Evolutionary conservation across 2,113 vertebrate species (phyloP).

Genomic region (Lophius piscatorius): DNA sequence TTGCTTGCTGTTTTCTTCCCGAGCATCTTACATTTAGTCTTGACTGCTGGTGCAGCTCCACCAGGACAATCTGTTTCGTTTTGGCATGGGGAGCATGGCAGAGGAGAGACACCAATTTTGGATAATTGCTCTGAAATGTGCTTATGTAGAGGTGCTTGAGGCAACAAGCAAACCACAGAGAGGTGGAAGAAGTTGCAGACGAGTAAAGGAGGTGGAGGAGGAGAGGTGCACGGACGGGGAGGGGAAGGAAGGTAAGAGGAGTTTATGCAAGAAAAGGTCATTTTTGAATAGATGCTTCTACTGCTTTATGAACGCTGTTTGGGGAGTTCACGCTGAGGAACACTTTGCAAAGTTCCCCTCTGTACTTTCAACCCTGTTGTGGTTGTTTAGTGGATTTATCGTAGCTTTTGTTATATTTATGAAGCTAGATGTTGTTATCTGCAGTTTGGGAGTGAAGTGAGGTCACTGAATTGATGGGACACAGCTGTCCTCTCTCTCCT

Average conservation of each 20-base stretch:
- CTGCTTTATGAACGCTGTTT: conserved; percentile 14
- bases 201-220: conserved; percentile 17
- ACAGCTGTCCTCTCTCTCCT: conserved; percentile 44
- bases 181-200: conserved; percentile 41
- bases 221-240: background rate
- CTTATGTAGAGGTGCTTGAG: conserved; percentile 65
- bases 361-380: conserved; percentile 26
- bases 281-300: conserved; percentile 40
- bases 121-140: conserved; percentile 77
- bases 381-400: conserved; percentile 26
- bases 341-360: conserved; percentile 34
- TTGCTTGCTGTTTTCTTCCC: conserved; percentile 40
- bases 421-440: conserved; percentile 37
- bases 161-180: conserved; percentile 63
- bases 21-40: conserved; percentile 65
- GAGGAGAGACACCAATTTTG: conserved; percentile 69
- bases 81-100: conserved; percentile 57
- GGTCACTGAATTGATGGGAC: conserved; percentile 60
- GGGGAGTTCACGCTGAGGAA: conserved; percentile 24
- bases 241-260: background rate
- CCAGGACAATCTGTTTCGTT: conserved; percentile 63
- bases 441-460: conserved; percentile 41
- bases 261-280: conserved; percentile 41
- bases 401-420: conserved; percentile 48
- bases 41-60: conserved; percentile 63